Conservation (phyloP, 2,888 invertebrate genomes). For the Trissolcus japonicus region DNA sequence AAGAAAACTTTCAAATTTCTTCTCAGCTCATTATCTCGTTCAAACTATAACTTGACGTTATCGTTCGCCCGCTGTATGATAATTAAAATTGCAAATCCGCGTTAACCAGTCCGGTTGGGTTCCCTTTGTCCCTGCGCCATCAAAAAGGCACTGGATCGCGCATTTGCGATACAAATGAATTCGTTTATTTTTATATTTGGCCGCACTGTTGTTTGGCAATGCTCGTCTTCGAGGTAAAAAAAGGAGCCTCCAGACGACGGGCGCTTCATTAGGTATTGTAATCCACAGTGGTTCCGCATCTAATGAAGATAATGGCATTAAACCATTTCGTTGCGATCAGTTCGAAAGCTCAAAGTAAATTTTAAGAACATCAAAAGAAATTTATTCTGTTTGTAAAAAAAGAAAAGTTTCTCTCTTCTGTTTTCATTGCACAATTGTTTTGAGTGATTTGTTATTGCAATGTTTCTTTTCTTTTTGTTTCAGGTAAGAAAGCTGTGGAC, state of each 20-base stretch:
- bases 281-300: constrained; percentile 69
- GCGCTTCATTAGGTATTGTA: constrained; percentile 76
- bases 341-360: constrained; percentile 55
- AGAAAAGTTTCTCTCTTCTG: too few relatives aligned
- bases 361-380: constrained; percentile 39
- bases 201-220: constrained; percentile 58
- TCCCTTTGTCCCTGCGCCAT: constrained; percentile 61
- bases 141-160: constrained; percentile 64
- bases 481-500: constrained; percentile 3
- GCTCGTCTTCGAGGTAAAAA: constrained; percentile 27
- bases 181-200: constrained; percentile 73
- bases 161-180: constrained; percentile 73
- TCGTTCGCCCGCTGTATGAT: constrained; percentile 55
- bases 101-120: constrained; percentile 67
- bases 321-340: constrained; percentile 66
- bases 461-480: constrained; percentile 6
- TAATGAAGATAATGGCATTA: constrained; percentile 76
- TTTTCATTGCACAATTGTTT: neutral
- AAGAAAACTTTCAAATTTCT: constrained; percentile 31
- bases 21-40: constrained; percentile 32
- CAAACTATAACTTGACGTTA: constrained; percentile 50
- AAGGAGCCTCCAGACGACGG: constrained; percentile 63
- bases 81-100: constrained; percentile 74
- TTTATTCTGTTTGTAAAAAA: constrained; percentile 10
- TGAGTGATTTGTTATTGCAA: neutral